A percentile compares a stretch with the other conserved stretches of the same genome.
Conservation (phyloP, 2,888 invertebrate genomes). For the Amiota minor region DNA sequence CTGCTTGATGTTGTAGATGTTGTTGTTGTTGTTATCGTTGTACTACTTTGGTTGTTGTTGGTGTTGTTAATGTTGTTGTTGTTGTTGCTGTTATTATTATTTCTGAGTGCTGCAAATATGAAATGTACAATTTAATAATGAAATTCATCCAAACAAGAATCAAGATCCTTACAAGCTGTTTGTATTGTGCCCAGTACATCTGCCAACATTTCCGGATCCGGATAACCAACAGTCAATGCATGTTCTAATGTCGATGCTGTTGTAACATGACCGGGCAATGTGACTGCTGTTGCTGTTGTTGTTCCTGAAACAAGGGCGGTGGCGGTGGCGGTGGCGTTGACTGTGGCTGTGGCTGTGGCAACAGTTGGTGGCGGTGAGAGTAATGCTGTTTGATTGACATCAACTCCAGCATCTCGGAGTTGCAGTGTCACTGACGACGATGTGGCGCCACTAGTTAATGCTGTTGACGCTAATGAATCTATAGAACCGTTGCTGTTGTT, state of each 20-base stretch:
- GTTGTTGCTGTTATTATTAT: slow-evolving; percentile 45
- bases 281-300: slow-evolving; percentile 44
- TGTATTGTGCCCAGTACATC: slow-evolving; percentile 82
- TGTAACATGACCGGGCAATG: slow-evolving; percentile 21
- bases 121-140: background rate
- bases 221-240: slow-evolving; percentile 80
- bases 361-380: slow-evolving; percentile 27
- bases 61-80: slow-evolving; percentile 44
- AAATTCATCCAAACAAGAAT: too few species aligned
- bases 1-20: slow-evolving; percentile 34
- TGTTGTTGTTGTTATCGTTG: slow-evolving; percentile 21
- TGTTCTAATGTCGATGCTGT: slow-evolving; percentile 74
- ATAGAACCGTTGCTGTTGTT: background rate
- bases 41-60: slow-evolving; percentile 48
- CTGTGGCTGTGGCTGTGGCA: slow-evolving; percentile 27
- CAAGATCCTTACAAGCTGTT: slow-evolving; percentile 73
- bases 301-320: slow-evolving; percentile 43
- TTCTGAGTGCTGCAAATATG: slow-evolving; percentile 59
- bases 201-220: slow-evolving; percentile 83
- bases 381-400: slow-evolving; percentile 19
- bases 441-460: background rate
- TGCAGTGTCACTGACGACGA: slow-evolving; percentile 69
- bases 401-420: slow-evolving; percentile 71
- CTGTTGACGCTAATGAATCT: too few species aligned
- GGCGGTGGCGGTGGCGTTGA: slow-evolving; percentile 38